Conservation (phyloP, 2,113 vertebrate genomes). For the Xiphias gladius region DNA sequence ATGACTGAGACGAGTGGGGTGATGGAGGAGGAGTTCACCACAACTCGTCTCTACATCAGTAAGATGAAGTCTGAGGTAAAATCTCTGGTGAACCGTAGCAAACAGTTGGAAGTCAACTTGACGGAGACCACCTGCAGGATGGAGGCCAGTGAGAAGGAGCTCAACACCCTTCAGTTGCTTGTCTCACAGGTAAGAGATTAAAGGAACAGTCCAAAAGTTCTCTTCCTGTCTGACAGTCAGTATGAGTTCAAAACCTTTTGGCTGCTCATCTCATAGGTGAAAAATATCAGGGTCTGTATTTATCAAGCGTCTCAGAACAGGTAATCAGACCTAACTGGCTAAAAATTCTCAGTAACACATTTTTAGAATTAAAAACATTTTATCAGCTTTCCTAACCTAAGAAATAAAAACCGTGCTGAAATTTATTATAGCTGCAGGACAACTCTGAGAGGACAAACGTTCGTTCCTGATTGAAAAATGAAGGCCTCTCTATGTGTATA, state of each 20-base stretch:
- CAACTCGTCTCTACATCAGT: conserved; percentile 92
- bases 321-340: no score
- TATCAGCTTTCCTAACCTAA: no score
- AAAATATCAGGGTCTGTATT: not conserved
- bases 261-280: no score
- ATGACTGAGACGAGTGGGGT: conserved; percentile 87
- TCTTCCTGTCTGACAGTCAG: not conserved
- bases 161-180: conserved; percentile 89
- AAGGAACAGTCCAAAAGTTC: not conserved
- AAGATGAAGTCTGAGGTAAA: conserved; percentile 97
- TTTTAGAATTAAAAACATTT: no score
- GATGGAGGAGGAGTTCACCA: conserved; percentile 95
- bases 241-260: not conserved
- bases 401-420: no score
- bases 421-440: not conserved
- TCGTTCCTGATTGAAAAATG: no score
- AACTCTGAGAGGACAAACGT: no score
- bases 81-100: conserved; percentile 90
- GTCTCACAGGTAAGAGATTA: conserved; percentile 88
- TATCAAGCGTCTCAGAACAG: not conserved
- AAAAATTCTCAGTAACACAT: not conserved
- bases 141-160: conserved; percentile 89
- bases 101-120: conserved; percentile 89
- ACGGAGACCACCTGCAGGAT: conserved; percentile 88
- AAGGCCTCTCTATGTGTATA: no score